Evolutionary conservation across 1,140 invertebrate species (phyloP).

Genomic region (Dolichoris vasculosae): DNA sequence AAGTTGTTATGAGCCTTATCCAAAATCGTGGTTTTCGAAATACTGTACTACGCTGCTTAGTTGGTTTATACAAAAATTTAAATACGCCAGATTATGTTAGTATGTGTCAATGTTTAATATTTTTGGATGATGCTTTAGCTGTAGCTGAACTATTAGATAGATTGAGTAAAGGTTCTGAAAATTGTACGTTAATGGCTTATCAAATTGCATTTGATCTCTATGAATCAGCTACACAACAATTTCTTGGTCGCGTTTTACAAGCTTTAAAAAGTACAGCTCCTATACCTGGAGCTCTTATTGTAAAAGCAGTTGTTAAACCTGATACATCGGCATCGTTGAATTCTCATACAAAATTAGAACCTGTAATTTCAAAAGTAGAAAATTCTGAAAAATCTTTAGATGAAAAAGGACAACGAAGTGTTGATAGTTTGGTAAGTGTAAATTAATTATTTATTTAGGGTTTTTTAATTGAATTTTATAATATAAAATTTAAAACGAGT

Average conservation of each 20-base stretch:
- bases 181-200: slow-evolving; percentile 91
- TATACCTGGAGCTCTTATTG: slow-evolving; percentile 82
- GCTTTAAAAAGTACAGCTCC: slow-evolving; percentile 89
- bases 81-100: slow-evolving; percentile 95
- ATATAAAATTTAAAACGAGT: too few species aligned
- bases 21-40: slow-evolving; percentile 95
- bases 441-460: slow-evolving; percentile 19
- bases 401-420: slow-evolving; percentile 70
- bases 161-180: slow-evolving; percentile 86
- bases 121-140: slow-evolving; percentile 92
- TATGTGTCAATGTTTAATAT: slow-evolving; percentile 97
- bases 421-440: slow-evolving; percentile 72
- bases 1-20: slow-evolving; percentile 96
- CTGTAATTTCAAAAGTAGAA: slow-evolving; percentile 43
- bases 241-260: slow-evolving; percentile 90
- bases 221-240: slow-evolving; percentile 99
- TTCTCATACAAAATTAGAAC: slow-evolving; percentile 59
- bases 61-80: slow-evolving; percentile 90
- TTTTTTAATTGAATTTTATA: too few species aligned
- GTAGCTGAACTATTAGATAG: slow-evolving; percentile 94
- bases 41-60: slow-evolving; percentile 90
- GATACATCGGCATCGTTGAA: slow-evolving; percentile 66
- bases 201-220: slow-evolving; percentile 99
- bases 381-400: slow-evolving; percentile 58
- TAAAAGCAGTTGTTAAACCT: slow-evolving; percentile 81